Base-by-base conservation (phyloP, 2,113 vertebrate genomes). In the Nanorana parkeri region DNA sequence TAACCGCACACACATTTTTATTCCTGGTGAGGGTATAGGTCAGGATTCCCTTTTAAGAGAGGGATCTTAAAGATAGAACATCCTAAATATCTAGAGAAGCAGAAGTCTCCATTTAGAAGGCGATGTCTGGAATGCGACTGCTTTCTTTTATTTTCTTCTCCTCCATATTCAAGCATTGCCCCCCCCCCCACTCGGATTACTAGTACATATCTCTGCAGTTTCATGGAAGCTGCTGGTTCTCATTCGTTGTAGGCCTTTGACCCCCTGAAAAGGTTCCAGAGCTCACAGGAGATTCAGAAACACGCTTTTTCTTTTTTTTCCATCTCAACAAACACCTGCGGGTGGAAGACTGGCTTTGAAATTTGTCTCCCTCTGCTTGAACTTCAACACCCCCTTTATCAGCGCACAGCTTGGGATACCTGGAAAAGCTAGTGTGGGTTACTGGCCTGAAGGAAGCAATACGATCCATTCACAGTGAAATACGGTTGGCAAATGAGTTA, bases 401-500 rank as follows among this genome's bases (percentile, higher is more conserved):
- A 55, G 28, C 52, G 23, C 68, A 26, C 8, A 47, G 66, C 29
- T 7, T 51, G 47, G 51, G 17, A 52, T 21, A 8, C 68, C 68
- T 3, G 78, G 78, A 75, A 66, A 77, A 65, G 61, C 0, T 73
- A 0, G 3, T 17, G 82, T 68, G 68, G 6, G 32, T 77, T 86
- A 54, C 82, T 72, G 64, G 72, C 79, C 80, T 80, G 77, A 19
- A 78, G 54, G 0, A 1, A 84, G 85, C 19, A 66, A 64, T 80
- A 0, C 2, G 36, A 73, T 83, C 83, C 28, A 5, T 19, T 47
- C 8, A 8, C 41, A 15, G 5, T 15, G 13, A 47, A 28, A 8
- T 3, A n/a, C 2, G 68, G n/a, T 15, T 47, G 36, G n/a, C 47
- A 68, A 68, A 47, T 24, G 36, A 68, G 67, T 23, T 47, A 68